Percentiles rank a stretch among this genome's conserved stretches.
Evolutionary conservation across 2,888 invertebrate species (phyloP).

Genomic region (Drosophila gaucha): DNA sequence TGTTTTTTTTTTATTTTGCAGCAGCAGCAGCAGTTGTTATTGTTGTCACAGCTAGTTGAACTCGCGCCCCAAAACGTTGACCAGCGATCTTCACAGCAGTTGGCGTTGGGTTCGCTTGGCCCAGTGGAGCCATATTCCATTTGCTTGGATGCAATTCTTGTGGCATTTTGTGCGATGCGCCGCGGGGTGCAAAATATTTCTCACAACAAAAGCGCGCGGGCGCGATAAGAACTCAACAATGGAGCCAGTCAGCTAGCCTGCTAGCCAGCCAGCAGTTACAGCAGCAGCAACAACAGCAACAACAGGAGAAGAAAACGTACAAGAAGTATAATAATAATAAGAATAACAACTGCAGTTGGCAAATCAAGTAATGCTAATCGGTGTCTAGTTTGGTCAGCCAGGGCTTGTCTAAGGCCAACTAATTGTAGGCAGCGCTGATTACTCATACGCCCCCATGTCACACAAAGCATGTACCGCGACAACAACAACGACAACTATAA

Average conservation of each 20-base stretch:
- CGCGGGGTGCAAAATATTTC: constrained; percentile 69
- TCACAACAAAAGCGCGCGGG: constrained; percentile 63
- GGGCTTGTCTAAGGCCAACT: constrained; percentile 62
- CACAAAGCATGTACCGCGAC: constrained; percentile 29
- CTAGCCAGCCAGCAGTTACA: constrained; percentile 5
- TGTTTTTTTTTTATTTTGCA: neutral
- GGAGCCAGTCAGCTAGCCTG: constrained; percentile 30
- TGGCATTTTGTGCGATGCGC: constrained; percentile 65
- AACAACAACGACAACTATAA: constrained; percentile 33
- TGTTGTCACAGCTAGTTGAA: constrained; percentile 37
- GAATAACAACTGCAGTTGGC: constrained; percentile 37
- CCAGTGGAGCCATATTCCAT: constrained; percentile 29
- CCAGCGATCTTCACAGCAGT: constrained; percentile 49
- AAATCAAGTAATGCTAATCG: constrained; percentile 57
- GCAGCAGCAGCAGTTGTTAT: constrained; percentile 24
- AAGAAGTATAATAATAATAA: neutral
- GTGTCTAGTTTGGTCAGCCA: constrained; percentile 30
- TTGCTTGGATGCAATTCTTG: constrained; percentile 50
- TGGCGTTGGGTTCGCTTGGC: constrained; percentile 27
- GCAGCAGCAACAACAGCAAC: constrained; percentile 3
- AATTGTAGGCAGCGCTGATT: constrained; percentile 66
- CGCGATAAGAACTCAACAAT: constrained; percentile 71
- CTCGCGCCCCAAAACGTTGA: constrained; percentile 38
- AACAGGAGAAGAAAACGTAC: neutral
- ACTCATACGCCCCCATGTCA: constrained; percentile 72